Conservation (phyloP, 2,888 invertebrate genomes). For the Conus canariensis region DNA sequence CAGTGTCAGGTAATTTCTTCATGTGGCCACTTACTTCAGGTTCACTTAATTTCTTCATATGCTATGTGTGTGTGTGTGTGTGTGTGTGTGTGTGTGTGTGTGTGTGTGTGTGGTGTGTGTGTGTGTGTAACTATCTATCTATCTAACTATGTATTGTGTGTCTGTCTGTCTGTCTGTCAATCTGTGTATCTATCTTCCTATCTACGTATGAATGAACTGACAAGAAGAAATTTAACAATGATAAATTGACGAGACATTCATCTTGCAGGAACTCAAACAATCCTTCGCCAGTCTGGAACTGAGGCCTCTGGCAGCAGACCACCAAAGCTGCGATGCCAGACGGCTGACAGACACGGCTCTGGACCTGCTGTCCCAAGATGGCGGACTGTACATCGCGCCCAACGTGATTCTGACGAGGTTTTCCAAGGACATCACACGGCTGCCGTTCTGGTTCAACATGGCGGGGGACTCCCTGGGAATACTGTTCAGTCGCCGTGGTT, state of each 20-base stretch:
- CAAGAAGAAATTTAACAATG: not conserved
- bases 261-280: conserved; percentile 35
- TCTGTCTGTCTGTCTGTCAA: not conserved
- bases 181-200: not conserved
- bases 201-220: not conserved
- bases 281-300: conserved; percentile 33
- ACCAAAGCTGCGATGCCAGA: conserved; percentile 15
- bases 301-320: not conserved
- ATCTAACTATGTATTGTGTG: not conserved
- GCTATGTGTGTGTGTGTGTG: too few species aligned
- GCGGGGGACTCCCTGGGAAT: conserved; percentile 5
- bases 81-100: too few species aligned
- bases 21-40: too few species aligned
- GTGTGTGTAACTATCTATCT: too few species aligned
- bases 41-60: too few species aligned
- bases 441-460: not conserved
- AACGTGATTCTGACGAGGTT: conserved; percentile 36
- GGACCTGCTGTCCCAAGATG: conserved; percentile 12
- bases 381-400: conserved; percentile 43
- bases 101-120: too few species aligned
- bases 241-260: too few species aligned
- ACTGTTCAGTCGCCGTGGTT: not conserved
- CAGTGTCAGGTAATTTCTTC: too few species aligned
- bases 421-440: not conserved
- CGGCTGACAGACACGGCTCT: conserved; percentile 14